phyloP scores from a whole-genome alignment of 2,113 vertebrate genomes.

The Hucho hucho region DNA sequence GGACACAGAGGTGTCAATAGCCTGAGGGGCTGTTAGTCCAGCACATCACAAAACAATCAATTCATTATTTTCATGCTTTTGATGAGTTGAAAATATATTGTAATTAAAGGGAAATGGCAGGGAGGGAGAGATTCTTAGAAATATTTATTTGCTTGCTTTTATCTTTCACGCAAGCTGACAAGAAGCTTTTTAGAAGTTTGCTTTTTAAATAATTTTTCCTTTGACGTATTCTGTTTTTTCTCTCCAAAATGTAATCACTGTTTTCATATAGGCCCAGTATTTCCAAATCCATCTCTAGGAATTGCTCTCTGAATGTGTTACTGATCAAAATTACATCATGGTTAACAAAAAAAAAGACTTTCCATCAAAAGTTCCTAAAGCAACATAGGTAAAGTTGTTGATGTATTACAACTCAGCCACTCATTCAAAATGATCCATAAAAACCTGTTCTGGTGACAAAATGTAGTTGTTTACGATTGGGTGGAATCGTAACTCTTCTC shows the following conservation, averaged over 20 bases:
- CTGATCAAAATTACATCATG: too few relatives aligned
- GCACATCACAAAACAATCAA: constrained; percentile 41
- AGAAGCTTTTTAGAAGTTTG: constrained; percentile 5
- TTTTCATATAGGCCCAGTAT: neutral
- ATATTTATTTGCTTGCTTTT: constrained; percentile 3
- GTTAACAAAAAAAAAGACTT: too few relatives aligned
- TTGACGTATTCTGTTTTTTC: neutral
- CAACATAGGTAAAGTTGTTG: too few relatives aligned
- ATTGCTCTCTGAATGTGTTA: too few relatives aligned
- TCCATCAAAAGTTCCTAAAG: too few relatives aligned
- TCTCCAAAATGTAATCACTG: neutral
- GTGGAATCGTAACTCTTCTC: neutral
- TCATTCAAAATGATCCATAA: neutral
- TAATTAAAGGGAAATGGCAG: neutral
- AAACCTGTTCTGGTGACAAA: neutral
- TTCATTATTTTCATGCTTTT: constrained; percentile 31
- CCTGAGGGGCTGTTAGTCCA: constrained; percentile 7
- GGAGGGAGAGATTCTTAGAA: neutral
- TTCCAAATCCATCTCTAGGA: too few relatives aligned
- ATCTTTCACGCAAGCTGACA: neutral
- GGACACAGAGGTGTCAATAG: neutral
- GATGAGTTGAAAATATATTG: constrained; percentile 29
- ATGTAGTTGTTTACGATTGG: neutral
- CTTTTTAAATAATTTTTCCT: neutral
- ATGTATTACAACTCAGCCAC: too few relatives aligned